Percentiles rank a stretch among this genome's conserved stretches.
Evolutionary conservation across 2,888 invertebrate species (phyloP).

Genomic region (Calliopum simillimum): DNA sequence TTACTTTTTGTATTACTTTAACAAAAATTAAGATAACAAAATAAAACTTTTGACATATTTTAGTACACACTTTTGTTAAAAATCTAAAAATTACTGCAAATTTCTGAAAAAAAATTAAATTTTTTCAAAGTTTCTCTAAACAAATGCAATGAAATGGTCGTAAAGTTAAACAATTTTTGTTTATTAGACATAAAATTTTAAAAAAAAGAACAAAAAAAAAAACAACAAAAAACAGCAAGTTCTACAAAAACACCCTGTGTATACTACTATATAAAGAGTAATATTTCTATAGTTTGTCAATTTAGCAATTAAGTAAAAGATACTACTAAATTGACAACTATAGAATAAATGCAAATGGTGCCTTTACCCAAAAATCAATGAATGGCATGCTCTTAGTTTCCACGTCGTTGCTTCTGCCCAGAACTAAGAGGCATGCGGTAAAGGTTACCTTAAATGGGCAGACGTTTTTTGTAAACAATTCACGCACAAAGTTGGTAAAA

Average conservation of each 20-base stretch:
- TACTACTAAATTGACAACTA: conserved; percentile 24
- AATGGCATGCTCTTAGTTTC: conserved; percentile 62
- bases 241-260: conserved; percentile 28
- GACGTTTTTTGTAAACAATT: conserved; percentile 68
- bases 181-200: background rate
- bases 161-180: conserved; percentile 15
- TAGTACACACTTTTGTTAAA: conserved; percentile 21
- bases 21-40: conserved; percentile 9
- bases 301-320: conserved; percentile 12
- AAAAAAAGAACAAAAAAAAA: conserved; percentile 1
- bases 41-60: conserved; percentile 11
- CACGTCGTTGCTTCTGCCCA: conserved; percentile 66
- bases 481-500: conserved; percentile 68
- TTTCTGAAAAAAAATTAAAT: conserved; percentile 9
- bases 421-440: conserved; percentile 64
- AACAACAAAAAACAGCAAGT: conserved; percentile 32
- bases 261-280: background rate
- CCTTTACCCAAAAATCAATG: conserved; percentile 54
- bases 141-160: conserved; percentile 50
- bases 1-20: conserved; percentile 32
- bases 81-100: conserved; percentile 35
- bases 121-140: conserved; percentile 31
- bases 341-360: conserved; percentile 17
- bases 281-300: conserved; percentile 22
- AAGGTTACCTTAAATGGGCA: conserved; percentile 62